Percentiles rank a stretch among this genome's conserved stretches.
phyloP scores from a whole-genome alignment of 35 echinoderm and acorn worm genomes.

The Heliocidaris tuberculata region DNA sequence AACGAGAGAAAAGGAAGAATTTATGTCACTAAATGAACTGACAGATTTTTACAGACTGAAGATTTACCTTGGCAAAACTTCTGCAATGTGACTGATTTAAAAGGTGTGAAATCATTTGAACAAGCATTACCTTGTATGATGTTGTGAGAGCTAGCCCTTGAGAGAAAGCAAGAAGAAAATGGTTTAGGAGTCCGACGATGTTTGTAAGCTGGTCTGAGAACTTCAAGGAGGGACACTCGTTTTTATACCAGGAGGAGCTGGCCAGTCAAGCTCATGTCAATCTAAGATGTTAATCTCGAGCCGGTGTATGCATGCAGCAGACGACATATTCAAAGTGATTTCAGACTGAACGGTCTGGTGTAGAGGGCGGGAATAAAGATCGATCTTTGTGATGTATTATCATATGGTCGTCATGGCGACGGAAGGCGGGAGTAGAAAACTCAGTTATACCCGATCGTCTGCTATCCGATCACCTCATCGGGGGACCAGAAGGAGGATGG shows the following conservation, averaged over 20 bases:
- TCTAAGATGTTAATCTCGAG: not conserved
- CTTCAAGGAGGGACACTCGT: not conserved
- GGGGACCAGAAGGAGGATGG: not conserved
- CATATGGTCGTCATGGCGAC: not conserved
- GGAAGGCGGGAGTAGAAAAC: conserved; percentile 19
- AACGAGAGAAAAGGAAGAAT: not conserved
- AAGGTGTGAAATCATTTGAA: not conserved
- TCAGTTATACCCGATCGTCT: not conserved
- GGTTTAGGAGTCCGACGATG: not conserved
- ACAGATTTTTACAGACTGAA: not conserved
- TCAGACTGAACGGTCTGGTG: not conserved
- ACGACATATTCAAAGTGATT: not conserved
- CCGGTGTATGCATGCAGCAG: not conserved
- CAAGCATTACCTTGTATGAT: conserved; percentile 18
- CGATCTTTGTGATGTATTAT: not conserved
- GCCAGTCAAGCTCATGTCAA: not conserved
- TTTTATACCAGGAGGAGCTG: conserved; percentile 5
- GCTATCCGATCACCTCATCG: not conserved
- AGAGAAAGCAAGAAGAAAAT: conserved; percentile 15
- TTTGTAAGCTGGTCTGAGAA: conserved; percentile 15
- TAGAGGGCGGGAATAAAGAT: not conserved
- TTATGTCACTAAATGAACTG: not conserved
- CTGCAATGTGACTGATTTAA: not conserved
- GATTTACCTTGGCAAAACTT: not conserved
- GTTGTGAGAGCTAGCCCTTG: conserved; percentile 22